Evolutionary conservation across 2,113 vertebrate genomes (phyloP).

Genomic region (Oxyura jamaicensis): DNA sequence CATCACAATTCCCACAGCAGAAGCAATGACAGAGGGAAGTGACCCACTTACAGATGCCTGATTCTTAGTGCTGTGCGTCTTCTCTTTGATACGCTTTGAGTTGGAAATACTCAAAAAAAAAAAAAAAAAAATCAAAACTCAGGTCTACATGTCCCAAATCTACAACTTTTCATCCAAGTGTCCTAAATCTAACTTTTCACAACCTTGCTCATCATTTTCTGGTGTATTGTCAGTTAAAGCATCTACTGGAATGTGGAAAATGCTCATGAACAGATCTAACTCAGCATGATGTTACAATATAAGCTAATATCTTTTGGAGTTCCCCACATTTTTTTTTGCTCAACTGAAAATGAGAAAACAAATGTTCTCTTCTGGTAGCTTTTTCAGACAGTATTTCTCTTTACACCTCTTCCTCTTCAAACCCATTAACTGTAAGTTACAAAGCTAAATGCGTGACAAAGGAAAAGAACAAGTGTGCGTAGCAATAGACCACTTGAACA

Average conservation of each 20-base stretch:
- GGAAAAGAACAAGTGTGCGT: background rate
- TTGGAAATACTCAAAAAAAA: background rate
- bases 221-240: rapidly evolving
- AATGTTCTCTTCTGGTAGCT: background rate
- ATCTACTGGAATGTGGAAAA: background rate
- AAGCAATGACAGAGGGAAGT: background rate
- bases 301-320: background rate
- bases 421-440: constrained; percentile 6
- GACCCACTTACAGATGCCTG: background rate
- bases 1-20: background rate
- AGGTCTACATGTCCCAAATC: background rate
- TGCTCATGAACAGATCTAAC: background rate
- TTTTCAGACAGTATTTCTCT: background rate
- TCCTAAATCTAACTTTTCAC: background rate
- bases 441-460: background rate
- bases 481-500: background rate
- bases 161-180: background rate
- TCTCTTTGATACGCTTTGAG: background rate
- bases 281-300: background rate
- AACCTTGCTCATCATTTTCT: background rate
- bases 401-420: background rate
- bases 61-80: background rate
- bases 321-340: background rate
- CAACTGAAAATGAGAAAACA: background rate
- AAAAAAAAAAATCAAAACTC: too few relatives aligned